Conservation (phyloP, 1,140 invertebrate species). For the Aradophagus sp. region DNA sequence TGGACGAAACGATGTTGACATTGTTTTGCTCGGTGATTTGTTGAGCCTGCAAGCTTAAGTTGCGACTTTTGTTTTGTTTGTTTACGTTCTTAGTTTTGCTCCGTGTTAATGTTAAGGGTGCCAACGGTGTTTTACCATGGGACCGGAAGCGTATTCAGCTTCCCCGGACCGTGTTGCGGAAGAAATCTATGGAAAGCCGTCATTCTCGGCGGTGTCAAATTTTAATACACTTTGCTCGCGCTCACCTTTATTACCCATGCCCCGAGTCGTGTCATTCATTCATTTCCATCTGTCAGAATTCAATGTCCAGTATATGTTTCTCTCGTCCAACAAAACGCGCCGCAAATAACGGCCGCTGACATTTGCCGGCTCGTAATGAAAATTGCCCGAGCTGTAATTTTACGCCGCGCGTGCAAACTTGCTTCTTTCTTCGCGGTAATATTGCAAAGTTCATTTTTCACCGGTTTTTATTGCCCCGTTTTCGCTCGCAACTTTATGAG, state of each 20-base stretch:
- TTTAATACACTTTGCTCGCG: slow-evolving; percentile 23
- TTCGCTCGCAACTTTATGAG: too few relatives aligned
- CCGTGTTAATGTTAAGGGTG: slow-evolving; percentile 70
- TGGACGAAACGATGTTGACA: slow-evolving; percentile 1
- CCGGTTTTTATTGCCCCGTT: not conserved
- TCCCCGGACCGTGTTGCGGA: slow-evolving; percentile 67
- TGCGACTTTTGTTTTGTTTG: slow-evolving; percentile 44
- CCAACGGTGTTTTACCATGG: slow-evolving; percentile 69
- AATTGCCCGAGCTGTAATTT: slow-evolving; percentile 2
- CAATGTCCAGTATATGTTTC: slow-evolving; percentile 19
- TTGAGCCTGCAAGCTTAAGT: slow-evolving; percentile 31
- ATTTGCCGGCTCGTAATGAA: slow-evolving; percentile 1
- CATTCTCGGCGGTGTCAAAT: slow-evolving; percentile 22
- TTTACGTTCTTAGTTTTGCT: slow-evolving; percentile 61
- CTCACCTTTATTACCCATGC: slow-evolving; percentile 16
- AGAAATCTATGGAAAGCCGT: slow-evolving; percentile 71
- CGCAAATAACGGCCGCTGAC: not conserved
- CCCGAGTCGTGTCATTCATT: slow-evolving; percentile 59
- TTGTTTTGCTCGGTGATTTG: slow-evolving; percentile 6
- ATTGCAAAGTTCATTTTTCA: not conserved
- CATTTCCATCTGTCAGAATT: slow-evolving; percentile 58
- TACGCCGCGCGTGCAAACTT: not conserved
- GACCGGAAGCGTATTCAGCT: slow-evolving; percentile 66
- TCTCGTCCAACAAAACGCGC: not conserved
- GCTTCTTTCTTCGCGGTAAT: not conserved